These are phyloP conservation scores for Muricea muricata DNA, from an alignment of 92 coral and sea anemone genomes.

Conservation along the genomic window DNA sequence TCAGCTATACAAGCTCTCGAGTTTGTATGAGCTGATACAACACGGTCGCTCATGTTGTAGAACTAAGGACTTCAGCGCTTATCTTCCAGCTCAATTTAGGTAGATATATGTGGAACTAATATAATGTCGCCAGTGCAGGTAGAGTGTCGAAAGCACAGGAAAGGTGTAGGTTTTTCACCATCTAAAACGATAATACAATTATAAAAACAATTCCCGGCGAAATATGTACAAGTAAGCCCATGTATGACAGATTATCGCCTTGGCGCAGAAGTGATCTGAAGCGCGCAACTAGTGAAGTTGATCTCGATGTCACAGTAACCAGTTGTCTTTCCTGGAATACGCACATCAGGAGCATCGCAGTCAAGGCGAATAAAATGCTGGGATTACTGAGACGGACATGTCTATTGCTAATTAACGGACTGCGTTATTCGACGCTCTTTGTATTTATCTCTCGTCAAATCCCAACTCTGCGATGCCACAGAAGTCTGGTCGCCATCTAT, in stretches of 20 bases:
- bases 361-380: slow-evolving; percentile 56
- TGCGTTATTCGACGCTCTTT: slow-evolving; percentile 13
- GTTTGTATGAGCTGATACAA: too few relatives aligned
- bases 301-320: not conserved
- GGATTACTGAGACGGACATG: slow-evolving; percentile 40
- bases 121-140: too few relatives aligned
- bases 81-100: too few relatives aligned
- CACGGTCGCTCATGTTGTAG: too few relatives aligned
- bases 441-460: slow-evolving; percentile 30
- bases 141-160: too few relatives aligned
- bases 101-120: too few relatives aligned
- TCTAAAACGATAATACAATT: too few relatives aligned
- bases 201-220: too few relatives aligned
- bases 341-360: not conserved
- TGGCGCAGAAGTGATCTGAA: not conserved
- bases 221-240: too few relatives aligned
- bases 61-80: too few relatives aligned
- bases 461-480: slow-evolving; percentile 54
- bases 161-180: too few relatives aligned
- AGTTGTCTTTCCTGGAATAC: slow-evolving; percentile 37
- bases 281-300: not conserved
- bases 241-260: not conserved
- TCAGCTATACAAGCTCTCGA: too few relatives aligned
- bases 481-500: slow-evolving; percentile 51
- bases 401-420: slow-evolving; percentile 38